A percentile compares a stretch with the other conserved stretches of the same genome.
These are phyloP conservation scores for Coracopsis vasa DNA, from an alignment of 2,113 vertebrate genomes.

Conservation along the genomic window DNA sequence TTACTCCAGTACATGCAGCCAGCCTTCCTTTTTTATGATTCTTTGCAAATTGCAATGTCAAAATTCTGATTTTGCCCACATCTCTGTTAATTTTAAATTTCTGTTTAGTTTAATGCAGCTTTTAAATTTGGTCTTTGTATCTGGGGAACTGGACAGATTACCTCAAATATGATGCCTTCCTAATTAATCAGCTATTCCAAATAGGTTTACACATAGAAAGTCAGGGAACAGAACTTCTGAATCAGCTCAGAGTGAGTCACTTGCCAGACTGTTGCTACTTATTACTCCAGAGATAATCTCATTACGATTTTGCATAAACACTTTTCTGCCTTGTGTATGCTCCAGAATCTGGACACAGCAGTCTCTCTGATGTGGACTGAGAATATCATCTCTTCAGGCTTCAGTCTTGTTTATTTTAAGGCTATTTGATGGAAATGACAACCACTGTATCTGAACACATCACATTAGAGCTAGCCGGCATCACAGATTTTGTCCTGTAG, in stretches of 20 bases:
- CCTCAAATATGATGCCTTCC: not conserved
- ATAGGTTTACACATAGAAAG: not conserved
- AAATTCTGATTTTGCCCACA: not conserved
- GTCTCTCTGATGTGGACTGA: not conserved
- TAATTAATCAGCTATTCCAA: not conserved
- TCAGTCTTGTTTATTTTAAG: not conserved
- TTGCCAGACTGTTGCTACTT: not conserved
- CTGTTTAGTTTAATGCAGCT: not conserved
- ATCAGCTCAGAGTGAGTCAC: not conserved
- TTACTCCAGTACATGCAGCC: not conserved
- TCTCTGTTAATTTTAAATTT: not conserved
- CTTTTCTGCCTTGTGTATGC: not conserved
- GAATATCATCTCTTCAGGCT: constrained; percentile 5
- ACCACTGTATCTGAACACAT: not conserved
- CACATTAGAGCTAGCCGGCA: not conserved
- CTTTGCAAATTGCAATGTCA: not conserved
- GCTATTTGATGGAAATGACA: not conserved
- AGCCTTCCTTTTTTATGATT: not conserved
- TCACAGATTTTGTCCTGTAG: not conserved
- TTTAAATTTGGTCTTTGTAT: not conserved
- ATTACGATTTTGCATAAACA: not conserved
- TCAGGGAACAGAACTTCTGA: not conserved
- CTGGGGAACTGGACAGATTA: not conserved
- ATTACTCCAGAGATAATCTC: not conserved
- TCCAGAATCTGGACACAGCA: not conserved